A percentile compares a stretch with the other conserved stretches of the same genome.
These are phyloP conservation scores for Leptestheria dahalacensis DNA, from an alignment of 1,140 invertebrate species.

Conservation along the genomic window DNA sequence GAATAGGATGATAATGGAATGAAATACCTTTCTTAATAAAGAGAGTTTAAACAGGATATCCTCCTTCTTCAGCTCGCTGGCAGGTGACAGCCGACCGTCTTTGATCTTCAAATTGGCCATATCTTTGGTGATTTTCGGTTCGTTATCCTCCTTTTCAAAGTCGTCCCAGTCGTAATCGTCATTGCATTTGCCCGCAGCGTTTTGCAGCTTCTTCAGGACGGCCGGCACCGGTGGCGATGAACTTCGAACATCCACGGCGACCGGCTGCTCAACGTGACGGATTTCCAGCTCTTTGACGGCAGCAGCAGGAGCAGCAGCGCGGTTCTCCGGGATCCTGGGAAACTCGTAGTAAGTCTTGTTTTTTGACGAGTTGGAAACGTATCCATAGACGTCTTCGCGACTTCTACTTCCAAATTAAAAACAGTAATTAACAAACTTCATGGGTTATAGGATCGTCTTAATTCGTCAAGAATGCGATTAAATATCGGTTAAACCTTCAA, in stretches of 20 bases:
- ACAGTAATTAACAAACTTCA: background rate
- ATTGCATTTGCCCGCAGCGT: background rate
- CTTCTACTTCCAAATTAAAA: slow-evolving; percentile 7
- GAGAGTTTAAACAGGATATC: background rate
- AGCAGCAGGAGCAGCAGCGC: no score
- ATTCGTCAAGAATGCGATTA: no score
- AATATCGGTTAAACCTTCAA: no score
- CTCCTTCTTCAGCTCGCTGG: background rate
- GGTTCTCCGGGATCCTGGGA: no score
- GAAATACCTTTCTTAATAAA: background rate
- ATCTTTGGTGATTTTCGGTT: slow-evolving; percentile 1
- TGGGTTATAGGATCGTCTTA: no score
- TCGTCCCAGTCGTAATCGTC: slow-evolving; percentile 12
- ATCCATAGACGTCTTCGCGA: background rate
- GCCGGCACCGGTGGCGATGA: slow-evolving; percentile 12
- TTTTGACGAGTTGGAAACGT: background rate
- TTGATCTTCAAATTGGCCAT: slow-evolving; percentile 4
- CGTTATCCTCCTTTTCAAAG: background rate
- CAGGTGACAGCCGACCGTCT: background rate
- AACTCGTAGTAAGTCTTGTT: background rate
- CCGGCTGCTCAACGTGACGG: background rate
- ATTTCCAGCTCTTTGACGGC: background rate
- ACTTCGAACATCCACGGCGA: background rate
- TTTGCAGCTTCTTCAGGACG: slow-evolving; percentile 10
- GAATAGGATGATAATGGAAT: background rate